Base-by-base conservation (phyloP, 1,140 invertebrate species). In the Drosophila trapezifrons region DNA sequence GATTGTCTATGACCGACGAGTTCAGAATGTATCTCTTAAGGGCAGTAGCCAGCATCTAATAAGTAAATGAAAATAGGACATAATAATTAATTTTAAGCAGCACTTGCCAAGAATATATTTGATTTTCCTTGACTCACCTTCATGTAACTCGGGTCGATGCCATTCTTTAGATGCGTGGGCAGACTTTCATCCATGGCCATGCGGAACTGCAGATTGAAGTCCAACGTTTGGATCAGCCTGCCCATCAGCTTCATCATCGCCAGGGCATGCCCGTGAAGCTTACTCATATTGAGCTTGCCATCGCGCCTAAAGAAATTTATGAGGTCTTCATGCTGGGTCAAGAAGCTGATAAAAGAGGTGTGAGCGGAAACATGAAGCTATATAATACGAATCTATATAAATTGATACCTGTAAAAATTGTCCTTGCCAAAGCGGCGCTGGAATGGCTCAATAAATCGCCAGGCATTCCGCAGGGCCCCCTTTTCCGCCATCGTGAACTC, bases 391-490 rank as follows among this genome's bases (percentile, higher is more conserved):
- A 42, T n/a, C 8, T 38, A 4, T 3, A 3, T 1, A 38, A 7
- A 8, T 29, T 3, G 6, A 8, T 55, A 78, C 67, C 40, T 65
- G 43, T 58, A 78, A 42, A 78, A 78, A 20, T 49, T 78, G 0
- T 78, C 54, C 43, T 72, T 71, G 20, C 76, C 76, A 42, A 65
- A 78, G 13, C 76, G 76, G 0, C 76, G 66, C 58, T 64, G 58
- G 7, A 78, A 78, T 9, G 76, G 76, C 52, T 78, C 67, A 43
- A 78, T 35, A 0, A 78, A 37, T 4, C 76, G 58, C 76, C 76
- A 78, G 25, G 76, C 75, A 43, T 78, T 78, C 6, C 75, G 57
- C 22, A 78, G 22, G 2, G 76, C 37, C 9, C 54, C 58, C 57
- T 78, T 78, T 20, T 78, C 76, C 10, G 37, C 4, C 18, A 35